Conservation (phyloP, 2,797 vertebrate genomes). For the Cryptoblepharus egeriae region DNA sequence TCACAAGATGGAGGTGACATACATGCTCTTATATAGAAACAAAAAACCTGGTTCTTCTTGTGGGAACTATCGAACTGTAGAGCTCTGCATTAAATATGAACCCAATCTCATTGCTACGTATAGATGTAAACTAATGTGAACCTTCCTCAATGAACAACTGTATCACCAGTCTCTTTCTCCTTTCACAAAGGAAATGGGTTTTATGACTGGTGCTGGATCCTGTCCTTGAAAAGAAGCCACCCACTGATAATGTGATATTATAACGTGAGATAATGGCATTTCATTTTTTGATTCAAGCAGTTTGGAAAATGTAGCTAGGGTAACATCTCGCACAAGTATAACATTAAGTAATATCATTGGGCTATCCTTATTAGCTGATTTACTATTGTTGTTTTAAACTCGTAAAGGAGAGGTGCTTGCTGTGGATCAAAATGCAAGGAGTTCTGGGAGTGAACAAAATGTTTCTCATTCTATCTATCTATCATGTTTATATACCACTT, state of each 20-base stretch:
- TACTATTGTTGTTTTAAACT: background rate
- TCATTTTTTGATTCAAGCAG: background rate
- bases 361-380: background rate
- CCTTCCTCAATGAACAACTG: background rate
- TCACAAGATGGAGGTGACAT: background rate
- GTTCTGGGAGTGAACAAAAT: background rate
- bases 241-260: no score
- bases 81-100: no score
- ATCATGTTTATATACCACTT: no score
- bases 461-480: no score
- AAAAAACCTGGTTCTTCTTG: no score
- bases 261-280: background rate
- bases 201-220: background rate
- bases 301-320: background rate
- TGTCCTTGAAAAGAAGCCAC: background rate
- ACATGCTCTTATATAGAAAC: no score
- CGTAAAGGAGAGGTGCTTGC: background rate
- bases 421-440: constrained; percentile 4
- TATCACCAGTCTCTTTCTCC: background rate
- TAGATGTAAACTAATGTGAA: background rate
- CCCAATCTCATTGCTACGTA: no score
- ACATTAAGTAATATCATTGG: background rate
- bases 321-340: background rate
- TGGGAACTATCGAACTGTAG: no score
- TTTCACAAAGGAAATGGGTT: background rate